Evolutionary conservation across 1,140 invertebrate species (phyloP).

Genomic region (Thalassaphorura encarpata): DNA sequence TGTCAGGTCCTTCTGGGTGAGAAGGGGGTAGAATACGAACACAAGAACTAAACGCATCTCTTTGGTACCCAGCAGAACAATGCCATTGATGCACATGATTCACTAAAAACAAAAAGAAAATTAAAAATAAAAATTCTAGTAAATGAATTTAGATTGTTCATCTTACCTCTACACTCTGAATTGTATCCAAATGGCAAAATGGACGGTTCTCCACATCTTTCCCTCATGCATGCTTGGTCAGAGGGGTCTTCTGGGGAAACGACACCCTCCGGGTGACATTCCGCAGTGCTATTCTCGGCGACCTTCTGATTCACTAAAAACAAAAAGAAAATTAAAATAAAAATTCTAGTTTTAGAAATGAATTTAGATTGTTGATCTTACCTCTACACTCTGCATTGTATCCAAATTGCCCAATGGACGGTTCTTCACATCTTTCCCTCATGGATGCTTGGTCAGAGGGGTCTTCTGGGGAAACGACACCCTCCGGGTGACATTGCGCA

Average conservation of each 20-base stretch:
- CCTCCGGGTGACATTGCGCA: slow-evolving; percentile 34
- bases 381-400: slow-evolving; percentile 32
- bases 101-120: slow-evolving; percentile 38
- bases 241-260: slow-evolving; percentile 60
- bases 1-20: too few relatives aligned
- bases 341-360: slow-evolving; percentile 35
- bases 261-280: slow-evolving; percentile 49
- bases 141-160: slow-evolving; percentile 35
- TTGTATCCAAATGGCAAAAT: slow-evolving; percentile 51
- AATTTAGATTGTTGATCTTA: slow-evolving; percentile 26
- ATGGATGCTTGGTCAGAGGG: slow-evolving; percentile 35
- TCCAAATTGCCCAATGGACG: slow-evolving; percentile 36
- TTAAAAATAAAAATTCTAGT: slow-evolving; percentile 34
- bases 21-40: neutral
- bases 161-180: too few relatives aligned
- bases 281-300: slow-evolving; percentile 39
- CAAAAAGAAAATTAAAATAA: slow-evolving; percentile 35
- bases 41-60: slow-evolving; percentile 64
- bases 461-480: slow-evolving; percentile 31
- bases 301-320: slow-evolving; percentile 58
- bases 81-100: slow-evolving; percentile 54
- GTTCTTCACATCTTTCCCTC: slow-evolving; percentile 30
- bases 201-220: slow-evolving; percentile 60
- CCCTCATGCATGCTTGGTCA: slow-evolving; percentile 54
- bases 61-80: slow-evolving; percentile 37